Percentiles rank a stretch among this genome's conserved stretches.
Conservation (phyloP, 2,113 vertebrate genomes). For the Coryphaenoides rupestris region DNA sequence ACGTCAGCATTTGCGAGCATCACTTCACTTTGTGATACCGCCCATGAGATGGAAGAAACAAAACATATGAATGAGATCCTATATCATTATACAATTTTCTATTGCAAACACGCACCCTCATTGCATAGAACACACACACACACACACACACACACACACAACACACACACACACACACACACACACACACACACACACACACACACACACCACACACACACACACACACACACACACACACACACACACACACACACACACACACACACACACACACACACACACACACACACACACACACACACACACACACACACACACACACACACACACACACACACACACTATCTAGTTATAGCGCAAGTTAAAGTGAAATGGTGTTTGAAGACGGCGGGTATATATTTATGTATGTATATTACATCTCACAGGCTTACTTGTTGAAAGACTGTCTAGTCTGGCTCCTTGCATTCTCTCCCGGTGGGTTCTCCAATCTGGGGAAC, state of each 20-base stretch:
- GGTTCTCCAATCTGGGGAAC: conserved; percentile 67
- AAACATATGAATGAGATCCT: no score
- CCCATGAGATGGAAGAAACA: no score
- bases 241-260: background rate
- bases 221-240: conserved; percentile 12
- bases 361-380: background rate
- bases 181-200: no score
- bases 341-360: background rate
- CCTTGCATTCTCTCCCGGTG: conserved; percentile 58
- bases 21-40: no score
- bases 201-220: conserved; percentile 1
- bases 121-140: no score
- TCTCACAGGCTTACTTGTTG: conserved; percentile 72
- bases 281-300: background rate
- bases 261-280: conserved; percentile 5
- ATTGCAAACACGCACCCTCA: no score
- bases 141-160: no score
- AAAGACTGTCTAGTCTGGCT: conserved; percentile 66
- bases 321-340: background rate
- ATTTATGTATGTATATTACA: background rate
- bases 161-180: no score
- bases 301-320: background rate
- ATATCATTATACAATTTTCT: no score
- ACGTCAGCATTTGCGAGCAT: no score
- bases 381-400: background rate